Conservation (phyloP, 2,888 invertebrate genomes). For the Thalpophila matura region DNA sequence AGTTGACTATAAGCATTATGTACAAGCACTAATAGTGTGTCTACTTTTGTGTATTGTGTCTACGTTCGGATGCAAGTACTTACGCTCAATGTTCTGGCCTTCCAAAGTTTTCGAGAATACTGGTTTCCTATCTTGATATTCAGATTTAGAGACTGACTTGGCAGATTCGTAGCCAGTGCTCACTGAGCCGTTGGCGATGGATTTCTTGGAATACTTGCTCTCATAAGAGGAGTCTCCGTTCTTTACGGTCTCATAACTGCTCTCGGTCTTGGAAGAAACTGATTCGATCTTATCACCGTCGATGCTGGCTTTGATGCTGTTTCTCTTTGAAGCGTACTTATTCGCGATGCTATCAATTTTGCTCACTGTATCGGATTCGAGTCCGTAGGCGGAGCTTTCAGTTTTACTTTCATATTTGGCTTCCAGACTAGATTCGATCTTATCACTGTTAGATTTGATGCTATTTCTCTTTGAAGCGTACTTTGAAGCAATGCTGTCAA, state of each 20-base stretch:
- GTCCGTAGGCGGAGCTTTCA: conserved; percentile 50
- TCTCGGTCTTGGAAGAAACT: conserved; percentile 75
- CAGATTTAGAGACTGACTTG: conserved; percentile 74
- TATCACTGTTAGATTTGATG: conserved; percentile 72
- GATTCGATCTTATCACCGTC: conserved; percentile 76
- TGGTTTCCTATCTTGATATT: conserved; percentile 91
- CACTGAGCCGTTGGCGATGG: conserved; percentile 80
- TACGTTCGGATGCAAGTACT: conserved; percentile 83
- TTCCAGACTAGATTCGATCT: conserved; percentile 68
- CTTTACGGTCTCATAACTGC: conserved; percentile 75
- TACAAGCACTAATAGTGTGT: conserved; percentile 87
- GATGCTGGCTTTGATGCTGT: conserved; percentile 70
- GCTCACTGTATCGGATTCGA: conserved; percentile 64
- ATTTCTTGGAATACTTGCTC: conserved; percentile 78
- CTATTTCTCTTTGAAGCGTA: conserved; percentile 70
- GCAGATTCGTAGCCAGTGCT: conserved; percentile 72
- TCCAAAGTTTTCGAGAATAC: conserved; percentile 94
- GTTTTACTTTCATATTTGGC: conserved; percentile 60
- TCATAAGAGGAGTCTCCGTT: conserved; percentile 77
- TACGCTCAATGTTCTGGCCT: conserved; percentile 95
- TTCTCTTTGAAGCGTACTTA: conserved; percentile 70
- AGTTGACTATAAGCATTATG: conserved; percentile 86
- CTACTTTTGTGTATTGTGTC: conserved; percentile 72
- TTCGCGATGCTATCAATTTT: conserved; percentile 73
- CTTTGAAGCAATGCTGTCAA: conserved; percentile 66